Conservation (phyloP, 2,888 invertebrate species). For the Campoplex nolae region DNA sequence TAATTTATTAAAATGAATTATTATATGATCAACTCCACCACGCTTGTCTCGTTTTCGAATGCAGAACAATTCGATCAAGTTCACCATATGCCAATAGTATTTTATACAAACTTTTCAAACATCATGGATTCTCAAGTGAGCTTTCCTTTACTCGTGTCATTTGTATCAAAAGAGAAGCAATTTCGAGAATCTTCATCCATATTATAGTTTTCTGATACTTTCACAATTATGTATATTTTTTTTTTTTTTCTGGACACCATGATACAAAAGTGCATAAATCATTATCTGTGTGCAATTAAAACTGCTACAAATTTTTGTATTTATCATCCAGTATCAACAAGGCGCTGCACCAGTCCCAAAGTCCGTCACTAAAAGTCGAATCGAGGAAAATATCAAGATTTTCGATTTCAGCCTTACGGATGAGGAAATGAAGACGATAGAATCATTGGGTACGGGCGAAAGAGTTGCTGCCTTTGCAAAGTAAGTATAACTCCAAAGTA, state of each 20-base stretch:
- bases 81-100: too few species aligned
- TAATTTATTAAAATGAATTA: too few species aligned
- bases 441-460: slow-evolving; percentile 87
- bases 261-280: not conserved
- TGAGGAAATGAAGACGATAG: slow-evolving; percentile 85
- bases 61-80: too few species aligned
- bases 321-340: slow-evolving; percentile 74
- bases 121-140: too few species aligned
- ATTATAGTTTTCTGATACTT: too few species aligned
- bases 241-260: too few species aligned
- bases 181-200: too few species aligned
- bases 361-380: slow-evolving; percentile 87
- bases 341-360: slow-evolving; percentile 88
- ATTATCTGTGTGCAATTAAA: not conserved
- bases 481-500: slow-evolving; percentile 84
- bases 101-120: not conserved
- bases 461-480: slow-evolving; percentile 87
- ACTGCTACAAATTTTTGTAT: not conserved
- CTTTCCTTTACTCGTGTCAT: too few species aligned
- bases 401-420: slow-evolving; percentile 87
- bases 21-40: too few species aligned
- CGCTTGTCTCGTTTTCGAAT: too few species aligned
- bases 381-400: slow-evolving; percentile 88
- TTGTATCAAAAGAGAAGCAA: too few species aligned
- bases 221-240: too few species aligned